These are phyloP conservation scores for Mactromeris polynyma DNA, from an alignment of 2,888 invertebrate genomes.

Conservation along the genomic window DNA sequence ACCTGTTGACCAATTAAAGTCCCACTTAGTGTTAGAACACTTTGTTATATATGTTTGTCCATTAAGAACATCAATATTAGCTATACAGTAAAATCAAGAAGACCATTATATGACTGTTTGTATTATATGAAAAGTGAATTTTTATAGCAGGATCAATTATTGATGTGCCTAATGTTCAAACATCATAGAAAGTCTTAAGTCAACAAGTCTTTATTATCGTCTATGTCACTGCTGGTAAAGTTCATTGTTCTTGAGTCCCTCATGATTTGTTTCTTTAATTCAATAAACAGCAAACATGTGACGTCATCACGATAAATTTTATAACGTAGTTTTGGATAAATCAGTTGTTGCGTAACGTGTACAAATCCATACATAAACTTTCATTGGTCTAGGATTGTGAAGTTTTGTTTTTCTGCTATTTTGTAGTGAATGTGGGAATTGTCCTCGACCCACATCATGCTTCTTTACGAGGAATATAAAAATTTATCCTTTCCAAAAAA, in stretches of 20 bases:
- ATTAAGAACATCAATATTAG: conserved; percentile 14
- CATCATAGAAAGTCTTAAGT: background rate
- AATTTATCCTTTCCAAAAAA: too few relatives aligned
- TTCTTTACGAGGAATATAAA: too few relatives aligned
- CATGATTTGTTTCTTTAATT: background rate
- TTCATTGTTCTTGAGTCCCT: background rate
- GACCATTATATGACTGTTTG: conserved; percentile 3
- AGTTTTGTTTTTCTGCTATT: too few relatives aligned
- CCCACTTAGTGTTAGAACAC: background rate
- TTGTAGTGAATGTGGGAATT: too few relatives aligned
- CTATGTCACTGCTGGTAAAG: background rate
- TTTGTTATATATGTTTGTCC: conserved; percentile 11
- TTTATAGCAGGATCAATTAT: conserved; percentile 2
- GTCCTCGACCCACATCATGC: too few relatives aligned
- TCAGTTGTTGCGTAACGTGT: too few relatives aligned
- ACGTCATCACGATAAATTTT: too few relatives aligned
- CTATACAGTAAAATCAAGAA: conserved; percentile 4
- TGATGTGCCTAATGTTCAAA: background rate
- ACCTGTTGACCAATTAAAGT: conserved; percentile 10
- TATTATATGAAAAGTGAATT: conserved; percentile 11
- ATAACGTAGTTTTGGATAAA: too few relatives aligned
- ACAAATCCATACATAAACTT: too few relatives aligned
- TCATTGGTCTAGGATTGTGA: too few relatives aligned
- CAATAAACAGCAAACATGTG: background rate
- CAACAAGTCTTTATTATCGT: background rate